Conservation (phyloP, 2,797 vertebrate species). For the Coreius guichenoti region DNA sequence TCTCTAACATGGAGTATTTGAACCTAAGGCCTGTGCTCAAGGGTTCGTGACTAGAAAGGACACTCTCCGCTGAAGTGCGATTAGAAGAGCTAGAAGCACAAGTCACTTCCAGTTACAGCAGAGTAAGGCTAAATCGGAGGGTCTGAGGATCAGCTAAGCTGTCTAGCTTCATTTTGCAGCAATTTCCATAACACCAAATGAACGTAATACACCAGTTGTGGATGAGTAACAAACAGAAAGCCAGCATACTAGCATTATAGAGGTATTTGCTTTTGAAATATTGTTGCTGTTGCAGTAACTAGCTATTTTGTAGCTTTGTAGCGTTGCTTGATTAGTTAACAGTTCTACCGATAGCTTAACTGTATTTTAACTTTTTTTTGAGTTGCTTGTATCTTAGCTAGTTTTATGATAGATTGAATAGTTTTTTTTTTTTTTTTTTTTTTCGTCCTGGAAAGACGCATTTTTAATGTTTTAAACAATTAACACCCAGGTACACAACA, state of each 20-base stretch:
- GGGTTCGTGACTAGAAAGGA: neutral
- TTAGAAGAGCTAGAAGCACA: slow-evolving; percentile 18
- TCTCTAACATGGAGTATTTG: slow-evolving; percentile 15
- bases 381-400: neutral
- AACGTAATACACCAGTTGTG: no score
- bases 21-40: slow-evolving; percentile 27
- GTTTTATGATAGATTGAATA: neutral
- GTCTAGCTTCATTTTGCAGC: neutral
- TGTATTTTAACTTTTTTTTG: neutral
- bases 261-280: neutral
- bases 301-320: neutral
- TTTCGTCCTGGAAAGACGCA: neutral
- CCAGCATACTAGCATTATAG: neutral
- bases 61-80: slow-evolving; percentile 12
- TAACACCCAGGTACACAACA: neutral
- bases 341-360: neutral
- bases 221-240: neutral
- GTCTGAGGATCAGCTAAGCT: slow-evolving; percentile 7
- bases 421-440: neutral
- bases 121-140: neutral
- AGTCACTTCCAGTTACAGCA: slow-evolving; percentile 17
- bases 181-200: neutral
- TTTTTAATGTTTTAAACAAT: neutral
- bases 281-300: neutral
- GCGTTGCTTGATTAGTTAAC: neutral